Percentiles rank a stretch among this genome's conserved stretches.
Evolutionary conservation across 1,140 invertebrate genomes (phyloP).

Genomic region (Zaprionus capensis): DNA sequence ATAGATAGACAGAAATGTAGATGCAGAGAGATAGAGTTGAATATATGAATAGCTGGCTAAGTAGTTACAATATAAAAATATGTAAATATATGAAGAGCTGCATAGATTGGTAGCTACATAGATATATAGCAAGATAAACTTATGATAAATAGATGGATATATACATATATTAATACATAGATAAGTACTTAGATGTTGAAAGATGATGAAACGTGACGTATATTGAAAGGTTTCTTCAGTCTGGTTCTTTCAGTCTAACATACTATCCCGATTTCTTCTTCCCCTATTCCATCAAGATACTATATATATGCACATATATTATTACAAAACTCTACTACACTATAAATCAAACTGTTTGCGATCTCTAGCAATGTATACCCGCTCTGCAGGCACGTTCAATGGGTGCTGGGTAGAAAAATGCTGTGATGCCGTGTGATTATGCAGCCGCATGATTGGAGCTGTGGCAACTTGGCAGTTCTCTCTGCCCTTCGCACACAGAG

Average conservation of each 20-base stretch:
- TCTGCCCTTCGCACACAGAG: not conserved
- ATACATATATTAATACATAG: too few species aligned
- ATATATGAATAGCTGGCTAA: not conserved
- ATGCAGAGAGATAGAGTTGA: not conserved
- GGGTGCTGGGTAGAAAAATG: slow-evolving; percentile 17
- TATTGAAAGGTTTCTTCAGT: too few species aligned
- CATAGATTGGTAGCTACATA: not conserved
- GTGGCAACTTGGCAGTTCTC: slow-evolving; percentile 31
- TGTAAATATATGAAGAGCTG: not conserved
- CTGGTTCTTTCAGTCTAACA: too few species aligned
- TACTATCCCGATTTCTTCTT: too few species aligned
- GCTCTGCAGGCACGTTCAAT: not conserved
- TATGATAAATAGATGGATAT: not conserved
- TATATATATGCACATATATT: too few species aligned
- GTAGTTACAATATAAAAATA: not conserved
- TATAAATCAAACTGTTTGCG: too few species aligned
- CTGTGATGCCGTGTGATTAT: slow-evolving; percentile 49
- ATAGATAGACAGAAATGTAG: not conserved
- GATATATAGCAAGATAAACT: not conserved
- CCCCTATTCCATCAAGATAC: too few species aligned
- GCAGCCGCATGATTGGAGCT: slow-evolving; percentile 53
- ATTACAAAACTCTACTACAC: too few species aligned
- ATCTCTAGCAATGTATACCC: not conserved
- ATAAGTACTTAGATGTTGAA: too few species aligned
- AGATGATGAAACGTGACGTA: too few species aligned